Evolutionary conservation across 30 jellyfish, hydroid and myxozoan genomes (phyloP).

Genomic region (Nemopilema nomurai): DNA sequence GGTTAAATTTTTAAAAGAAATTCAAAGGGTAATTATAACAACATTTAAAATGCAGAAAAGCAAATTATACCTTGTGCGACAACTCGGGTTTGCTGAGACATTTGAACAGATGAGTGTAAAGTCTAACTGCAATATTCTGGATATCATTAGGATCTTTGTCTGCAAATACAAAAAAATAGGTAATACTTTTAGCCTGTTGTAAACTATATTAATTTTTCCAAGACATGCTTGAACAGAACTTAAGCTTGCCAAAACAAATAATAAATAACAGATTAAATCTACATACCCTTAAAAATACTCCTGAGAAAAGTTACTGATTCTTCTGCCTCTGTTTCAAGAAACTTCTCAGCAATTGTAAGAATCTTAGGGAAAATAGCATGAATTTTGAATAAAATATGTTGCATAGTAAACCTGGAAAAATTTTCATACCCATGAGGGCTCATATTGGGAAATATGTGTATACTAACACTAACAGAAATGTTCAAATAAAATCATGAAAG

Average conservation of each 20-base stretch:
- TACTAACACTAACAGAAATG: too few species aligned
- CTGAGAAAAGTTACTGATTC: conserved; percentile 28
- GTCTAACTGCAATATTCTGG: conserved; percentile 8
- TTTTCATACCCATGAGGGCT: too few species aligned
- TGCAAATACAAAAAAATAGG: background rate
- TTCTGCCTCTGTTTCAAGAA: conserved; percentile 32
- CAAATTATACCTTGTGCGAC: conserved; percentile 33
- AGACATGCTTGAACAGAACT: background rate
- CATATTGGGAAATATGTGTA: too few species aligned
- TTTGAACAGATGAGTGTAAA: conserved; percentile 18
- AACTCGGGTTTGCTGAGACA: conserved; percentile 16
- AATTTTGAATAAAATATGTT: background rate
- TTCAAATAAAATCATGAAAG: too few species aligned
- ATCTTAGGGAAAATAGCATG: conserved; percentile 2
- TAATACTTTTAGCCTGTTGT: background rate
- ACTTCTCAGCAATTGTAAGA: conserved; percentile 14
- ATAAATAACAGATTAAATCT: too few species aligned
- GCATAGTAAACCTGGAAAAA: too few species aligned
- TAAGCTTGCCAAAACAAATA: background rate
- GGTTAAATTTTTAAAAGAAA: too few species aligned
- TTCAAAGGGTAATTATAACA: too few species aligned
- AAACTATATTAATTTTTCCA: too few species aligned
- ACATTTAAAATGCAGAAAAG: too few species aligned
- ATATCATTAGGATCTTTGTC: conserved; percentile 7
- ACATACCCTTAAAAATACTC: conserved; percentile 43